Evolutionary conservation across 2,113 vertebrate genomes (phyloP).

Genomic region (Corydoras sp.): DNA sequence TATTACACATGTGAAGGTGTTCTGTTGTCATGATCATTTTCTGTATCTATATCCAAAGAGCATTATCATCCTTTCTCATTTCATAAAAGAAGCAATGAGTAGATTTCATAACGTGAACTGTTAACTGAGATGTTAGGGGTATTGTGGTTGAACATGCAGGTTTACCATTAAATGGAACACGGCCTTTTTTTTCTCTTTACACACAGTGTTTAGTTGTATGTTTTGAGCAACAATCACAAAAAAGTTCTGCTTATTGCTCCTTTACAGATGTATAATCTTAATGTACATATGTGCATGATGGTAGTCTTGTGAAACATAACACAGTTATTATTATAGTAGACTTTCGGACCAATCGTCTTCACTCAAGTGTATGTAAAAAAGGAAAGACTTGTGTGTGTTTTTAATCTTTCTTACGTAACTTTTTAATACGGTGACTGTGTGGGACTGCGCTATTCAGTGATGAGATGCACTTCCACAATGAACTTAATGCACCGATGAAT

Average conservation of each 20-base stretch:
- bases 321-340: slow-evolving; percentile 42
- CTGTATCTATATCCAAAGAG: slow-evolving; percentile 46
- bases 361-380: slow-evolving; percentile 28
- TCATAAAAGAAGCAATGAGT: slow-evolving; percentile 33
- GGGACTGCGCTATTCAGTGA: slow-evolving; percentile 26
- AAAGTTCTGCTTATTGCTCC: slow-evolving; percentile 27
- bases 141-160: background rate
- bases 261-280: slow-evolving; percentile 44
- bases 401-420: slow-evolving; percentile 20
- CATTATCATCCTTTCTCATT: slow-evolving; percentile 39
- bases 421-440: slow-evolving; percentile 30
- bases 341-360: slow-evolving; percentile 43
- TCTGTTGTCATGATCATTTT: slow-evolving; percentile 42
- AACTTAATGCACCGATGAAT: slow-evolving; percentile 43
- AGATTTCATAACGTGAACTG: background rate
- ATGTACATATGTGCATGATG: slow-evolving; percentile 37
- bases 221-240: background rate
- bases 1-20: slow-evolving; percentile 37
- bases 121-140: background rate
- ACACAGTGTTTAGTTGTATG: background rate
- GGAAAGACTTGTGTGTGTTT: slow-evolving; percentile 36
- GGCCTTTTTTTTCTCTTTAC: background rate
- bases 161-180: background rate
- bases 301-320: slow-evolving; percentile 50
- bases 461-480: slow-evolving; percentile 25